Conservation (phyloP, 1,140 invertebrate genomes). For the Drosophila ohnishii region DNA sequence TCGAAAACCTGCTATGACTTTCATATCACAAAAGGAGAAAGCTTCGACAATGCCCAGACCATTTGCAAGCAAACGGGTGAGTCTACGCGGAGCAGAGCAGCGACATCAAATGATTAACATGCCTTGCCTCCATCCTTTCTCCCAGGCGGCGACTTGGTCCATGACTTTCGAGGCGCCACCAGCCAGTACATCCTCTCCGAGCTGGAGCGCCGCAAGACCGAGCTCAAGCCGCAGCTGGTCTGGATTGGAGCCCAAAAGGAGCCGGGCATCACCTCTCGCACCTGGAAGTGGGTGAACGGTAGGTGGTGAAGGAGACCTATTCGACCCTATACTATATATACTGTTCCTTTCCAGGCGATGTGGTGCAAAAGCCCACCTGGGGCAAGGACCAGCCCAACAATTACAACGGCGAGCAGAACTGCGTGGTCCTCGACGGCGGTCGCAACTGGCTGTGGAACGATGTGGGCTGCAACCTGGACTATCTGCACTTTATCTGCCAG, state of each 20-base stretch:
- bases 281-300: conserved; percentile 96
- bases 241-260: conserved; percentile 96
- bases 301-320: conserved; percentile 60
- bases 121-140: background rate
- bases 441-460: conserved; percentile 97
- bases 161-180: conserved; percentile 87
- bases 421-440: conserved; percentile 94
- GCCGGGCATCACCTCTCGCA: conserved; percentile 90
- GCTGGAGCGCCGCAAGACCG: conserved; percentile 90
- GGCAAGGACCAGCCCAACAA: conserved; percentile 97
- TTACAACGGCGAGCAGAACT: conserved; percentile 97
- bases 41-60: conserved; percentile 90
- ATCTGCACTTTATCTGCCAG: conserved; percentile 96
- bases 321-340: no score
- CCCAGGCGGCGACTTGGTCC: conserved; percentile 90
- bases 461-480: conserved; percentile 96
- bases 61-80: conserved; percentile 88
- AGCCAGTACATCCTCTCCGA: conserved; percentile 90
- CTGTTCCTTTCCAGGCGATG: conserved; percentile 85
- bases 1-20: conserved; percentile 95
- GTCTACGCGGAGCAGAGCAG: conserved; percentile 14
- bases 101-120: conserved; percentile 8
- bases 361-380: conserved; percentile 92
- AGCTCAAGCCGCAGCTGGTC: conserved; percentile 92
- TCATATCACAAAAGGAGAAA: conserved; percentile 90